Evolutionary conservation across 2,888 invertebrate species (phyloP).

Genomic region (Apotomis betuletana): DNA sequence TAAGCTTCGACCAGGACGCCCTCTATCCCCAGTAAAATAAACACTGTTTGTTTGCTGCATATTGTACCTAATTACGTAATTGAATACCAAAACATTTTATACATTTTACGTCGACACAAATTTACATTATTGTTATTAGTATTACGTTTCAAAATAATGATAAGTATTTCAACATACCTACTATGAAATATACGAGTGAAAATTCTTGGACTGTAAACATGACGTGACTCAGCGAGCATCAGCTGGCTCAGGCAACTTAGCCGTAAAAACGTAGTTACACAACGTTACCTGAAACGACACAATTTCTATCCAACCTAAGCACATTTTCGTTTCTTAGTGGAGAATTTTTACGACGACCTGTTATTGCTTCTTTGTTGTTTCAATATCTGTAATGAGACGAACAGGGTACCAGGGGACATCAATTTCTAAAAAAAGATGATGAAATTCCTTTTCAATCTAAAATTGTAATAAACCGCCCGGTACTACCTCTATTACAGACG

Average conservation of each 20-base stretch:
- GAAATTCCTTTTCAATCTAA: slow-evolving; percentile 17
- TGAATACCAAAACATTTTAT: too few relatives aligned
- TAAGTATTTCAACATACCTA: background rate
- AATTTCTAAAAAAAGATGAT: slow-evolving; percentile 1
- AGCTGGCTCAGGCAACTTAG: background rate
- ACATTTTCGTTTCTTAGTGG: background rate
- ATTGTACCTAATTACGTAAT: too few relatives aligned
- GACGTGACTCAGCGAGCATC: background rate
- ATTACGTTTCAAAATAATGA: background rate
- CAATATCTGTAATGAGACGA: background rate
- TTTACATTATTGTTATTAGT: too few relatives aligned
- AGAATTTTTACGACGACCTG: background rate
- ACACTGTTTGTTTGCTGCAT: too few relatives aligned
- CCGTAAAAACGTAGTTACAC: slow-evolving; percentile 13
- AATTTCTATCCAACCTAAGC: background rate
- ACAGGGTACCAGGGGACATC: too few relatives aligned
- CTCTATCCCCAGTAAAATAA: too few relatives aligned
- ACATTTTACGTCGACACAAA: too few relatives aligned
- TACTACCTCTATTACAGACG: background rate
- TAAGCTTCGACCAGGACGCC: too few relatives aligned
- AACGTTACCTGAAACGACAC: background rate
- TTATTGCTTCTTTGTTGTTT: background rate
- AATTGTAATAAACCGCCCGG: slow-evolving; percentile 13
- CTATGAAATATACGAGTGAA: background rate
- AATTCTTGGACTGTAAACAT: background rate